Evolutionary conservation across 2,888 invertebrate species (phyloP).

Genomic region (Lithophane socia): DNA sequence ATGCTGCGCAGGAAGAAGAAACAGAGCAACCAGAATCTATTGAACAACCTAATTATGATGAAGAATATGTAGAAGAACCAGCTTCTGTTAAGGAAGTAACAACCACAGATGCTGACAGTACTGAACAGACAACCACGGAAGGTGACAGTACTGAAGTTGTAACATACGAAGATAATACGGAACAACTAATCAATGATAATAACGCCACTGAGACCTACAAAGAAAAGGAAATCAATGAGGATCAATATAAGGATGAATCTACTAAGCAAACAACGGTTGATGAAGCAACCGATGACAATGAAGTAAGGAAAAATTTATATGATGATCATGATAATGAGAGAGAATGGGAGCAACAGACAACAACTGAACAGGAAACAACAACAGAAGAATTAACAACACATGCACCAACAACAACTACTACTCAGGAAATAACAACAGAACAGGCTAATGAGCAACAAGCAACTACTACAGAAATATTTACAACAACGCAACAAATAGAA

Average conservation of each 20-base stretch:
- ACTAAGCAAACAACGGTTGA: not conserved
- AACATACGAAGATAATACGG: not conserved
- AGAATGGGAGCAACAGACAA: not conserved
- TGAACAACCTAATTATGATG: not conserved
- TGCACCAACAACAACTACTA: not conserved
- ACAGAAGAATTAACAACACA: not conserved
- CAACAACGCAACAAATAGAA: constrained; percentile 1
- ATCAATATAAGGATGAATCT: not conserved
- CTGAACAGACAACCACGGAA: not conserved
- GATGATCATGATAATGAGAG: not conserved
- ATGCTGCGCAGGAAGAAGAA: not conserved
- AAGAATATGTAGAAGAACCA: not conserved
- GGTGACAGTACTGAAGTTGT: not conserved
- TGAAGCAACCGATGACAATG: not conserved
- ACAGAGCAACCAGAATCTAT: not conserved
- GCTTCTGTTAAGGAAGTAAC: not conserved
- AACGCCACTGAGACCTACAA: not conserved
- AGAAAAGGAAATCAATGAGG: not conserved
- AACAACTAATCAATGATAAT: not conserved
- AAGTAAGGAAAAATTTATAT: not conserved
- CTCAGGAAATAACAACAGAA: not conserved
- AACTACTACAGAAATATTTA: not conserved
- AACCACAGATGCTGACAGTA: not conserved
- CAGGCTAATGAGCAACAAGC: not conserved
- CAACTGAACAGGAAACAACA: not conserved